A percentile compares a stretch with the other conserved stretches of the same genome.
These are phyloP conservation scores for Ceratoteleas bidentatus DNA, from an alignment of 1,140 invertebrate species.

Conservation along the genomic window DNA sequence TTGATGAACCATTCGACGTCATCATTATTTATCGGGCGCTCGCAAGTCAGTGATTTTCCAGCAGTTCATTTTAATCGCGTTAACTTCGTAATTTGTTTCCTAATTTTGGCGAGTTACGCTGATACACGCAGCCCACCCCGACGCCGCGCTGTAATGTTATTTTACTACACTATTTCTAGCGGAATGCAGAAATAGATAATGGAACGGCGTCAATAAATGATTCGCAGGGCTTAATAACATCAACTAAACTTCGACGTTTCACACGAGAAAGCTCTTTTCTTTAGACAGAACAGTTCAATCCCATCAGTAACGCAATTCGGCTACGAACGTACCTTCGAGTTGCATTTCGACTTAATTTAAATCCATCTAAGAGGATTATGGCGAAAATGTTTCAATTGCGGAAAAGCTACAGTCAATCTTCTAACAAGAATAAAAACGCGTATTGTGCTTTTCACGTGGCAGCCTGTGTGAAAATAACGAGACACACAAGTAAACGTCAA, in stretches of 20 bases:
- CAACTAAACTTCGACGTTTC: constrained; percentile 65
- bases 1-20: too few relatives aligned
- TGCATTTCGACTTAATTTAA: constrained; percentile 72
- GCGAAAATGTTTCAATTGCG: constrained; percentile 75
- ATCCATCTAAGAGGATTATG: constrained; percentile 74
- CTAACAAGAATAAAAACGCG: constrained; percentile 49
- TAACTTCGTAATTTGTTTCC: constrained; percentile 13
- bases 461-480: constrained; percentile 7
- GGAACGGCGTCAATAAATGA: constrained; percentile 53
- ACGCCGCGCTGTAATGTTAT: constrained; percentile 15
- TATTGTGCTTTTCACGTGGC: constrained; percentile 4
- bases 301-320: constrained; percentile 54
- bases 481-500: constrained; percentile 2
- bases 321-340: constrained; percentile 65
- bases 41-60: constrained; percentile 11
- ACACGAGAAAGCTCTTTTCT: constrained; percentile 66
- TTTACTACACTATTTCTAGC: too few relatives aligned
- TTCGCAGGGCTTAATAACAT: constrained; percentile 60
- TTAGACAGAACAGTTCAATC: constrained; percentile 61
- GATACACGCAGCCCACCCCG: not conserved
- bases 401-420: constrained; percentile 51
- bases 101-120: constrained; percentile 16
- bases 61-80: constrained; percentile 10
- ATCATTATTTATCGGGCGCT: too few relatives aligned
- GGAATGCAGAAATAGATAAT: constrained; percentile 52